A percentile compares a stretch with the other conserved stretches of the same genome.
Conservation (phyloP, 2,797 vertebrate genomes). For the Oreonectes daqikongensis region DNA sequence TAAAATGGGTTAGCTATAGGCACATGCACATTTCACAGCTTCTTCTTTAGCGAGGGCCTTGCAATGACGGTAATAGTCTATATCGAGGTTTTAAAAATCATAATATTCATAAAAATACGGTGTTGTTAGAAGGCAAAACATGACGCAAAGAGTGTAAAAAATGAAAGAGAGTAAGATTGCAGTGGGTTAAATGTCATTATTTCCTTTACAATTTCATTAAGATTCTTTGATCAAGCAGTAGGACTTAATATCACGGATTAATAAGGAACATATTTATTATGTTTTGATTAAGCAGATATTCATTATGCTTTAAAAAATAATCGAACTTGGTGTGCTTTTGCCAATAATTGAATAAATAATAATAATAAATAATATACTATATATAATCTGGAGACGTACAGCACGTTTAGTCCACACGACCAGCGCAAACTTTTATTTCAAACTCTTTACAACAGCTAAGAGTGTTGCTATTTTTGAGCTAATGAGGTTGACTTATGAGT, state of each 20-base stretch:
- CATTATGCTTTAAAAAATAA: not conserved
- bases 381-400: not conserved
- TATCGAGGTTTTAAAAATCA: not conserved
- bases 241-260: not conserved
- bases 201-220: slow-evolving; percentile 22
- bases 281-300: not conserved
- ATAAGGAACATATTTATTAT: slow-evolving; percentile 2
- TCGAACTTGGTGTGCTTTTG: not conserved
- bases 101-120: not conserved
- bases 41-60: slow-evolving; percentile 16
- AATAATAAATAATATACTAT: not conserved
- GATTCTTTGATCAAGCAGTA: slow-evolving; percentile 3
- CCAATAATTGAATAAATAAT: not conserved
- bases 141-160: not conserved
- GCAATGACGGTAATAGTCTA: not conserved
- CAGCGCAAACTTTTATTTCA: not conserved
- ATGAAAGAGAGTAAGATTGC: not conserved
- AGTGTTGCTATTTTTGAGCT: not conserved
- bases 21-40: not conserved
- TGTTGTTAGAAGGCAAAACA: not conserved
- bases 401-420: not conserved
- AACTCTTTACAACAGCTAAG: not conserved
- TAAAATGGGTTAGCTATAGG: not conserved
- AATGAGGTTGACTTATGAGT: not conserved
- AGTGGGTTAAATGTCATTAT: slow-evolving; percentile 19